These are phyloP conservation scores for Ambastaia sidthimunki DNA, from an alignment of 2,797 vertebrate genomes.

Conservation along the genomic window DNA sequence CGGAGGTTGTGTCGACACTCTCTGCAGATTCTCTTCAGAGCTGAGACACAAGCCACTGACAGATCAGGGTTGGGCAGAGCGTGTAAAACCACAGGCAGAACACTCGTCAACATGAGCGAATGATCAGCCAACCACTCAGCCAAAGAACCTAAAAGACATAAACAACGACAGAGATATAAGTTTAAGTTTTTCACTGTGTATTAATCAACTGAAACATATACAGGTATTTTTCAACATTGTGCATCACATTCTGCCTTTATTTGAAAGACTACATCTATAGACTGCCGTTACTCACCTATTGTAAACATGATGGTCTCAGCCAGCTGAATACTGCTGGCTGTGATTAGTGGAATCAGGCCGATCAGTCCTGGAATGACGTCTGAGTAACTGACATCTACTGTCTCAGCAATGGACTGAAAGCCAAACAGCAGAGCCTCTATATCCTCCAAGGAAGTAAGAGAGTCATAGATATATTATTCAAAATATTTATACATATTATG, in stretches of 20 bases:
- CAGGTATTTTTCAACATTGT: no score
- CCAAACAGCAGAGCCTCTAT: constrained; percentile 94
- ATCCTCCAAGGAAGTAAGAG: constrained; percentile 76
- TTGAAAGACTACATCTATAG: no score
- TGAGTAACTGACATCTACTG: constrained; percentile 96
- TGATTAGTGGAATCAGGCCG: constrained; percentile 95
- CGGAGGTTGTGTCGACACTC: constrained; percentile 92
- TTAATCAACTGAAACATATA: no score
- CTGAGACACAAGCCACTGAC: constrained; percentile 94
- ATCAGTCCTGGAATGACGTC: constrained; percentile 97
- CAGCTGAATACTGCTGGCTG: constrained; percentile 92
- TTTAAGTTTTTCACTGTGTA: no score
- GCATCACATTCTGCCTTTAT: background rate
- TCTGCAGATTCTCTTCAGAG: constrained; percentile 96
- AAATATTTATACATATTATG: background rate
- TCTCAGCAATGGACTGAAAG: constrained; percentile 99
- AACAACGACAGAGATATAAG: background rate
- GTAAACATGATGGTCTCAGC: constrained; percentile 98
- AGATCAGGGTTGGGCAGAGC: constrained; percentile 91
- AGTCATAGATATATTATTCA: constrained; percentile 17
- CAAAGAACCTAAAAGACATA: constrained; percentile 82
- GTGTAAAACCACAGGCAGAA: constrained; percentile 92
- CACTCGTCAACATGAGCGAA: constrained; percentile 91
- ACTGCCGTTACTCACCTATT: constrained; percentile 80
- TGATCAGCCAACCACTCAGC: constrained; percentile 98